phyloP scores from a whole-genome alignment of 2,888 invertebrate genomes.

The Pristionchus entomophagus region DNA sequence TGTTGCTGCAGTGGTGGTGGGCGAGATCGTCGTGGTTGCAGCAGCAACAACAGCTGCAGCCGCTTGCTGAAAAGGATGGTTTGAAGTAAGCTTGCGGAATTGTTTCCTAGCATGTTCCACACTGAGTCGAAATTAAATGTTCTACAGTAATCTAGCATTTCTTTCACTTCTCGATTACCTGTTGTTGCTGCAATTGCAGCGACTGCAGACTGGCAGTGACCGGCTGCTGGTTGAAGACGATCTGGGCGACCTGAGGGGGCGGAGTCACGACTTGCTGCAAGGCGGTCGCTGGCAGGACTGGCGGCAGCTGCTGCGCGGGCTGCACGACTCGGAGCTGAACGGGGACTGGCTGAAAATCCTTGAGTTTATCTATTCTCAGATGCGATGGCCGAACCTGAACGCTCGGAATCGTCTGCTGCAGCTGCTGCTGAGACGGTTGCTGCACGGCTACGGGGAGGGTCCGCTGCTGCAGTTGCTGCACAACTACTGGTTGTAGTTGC shows the following conservation, averaged over 20 bases:
- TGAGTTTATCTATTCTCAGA: background rate
- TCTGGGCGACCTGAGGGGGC: background rate
- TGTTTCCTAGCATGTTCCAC: too few relatives aligned
- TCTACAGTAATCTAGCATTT: too few relatives aligned
- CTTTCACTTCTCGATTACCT: too few relatives aligned
- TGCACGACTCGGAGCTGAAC: background rate
- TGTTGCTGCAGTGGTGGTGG: background rate
- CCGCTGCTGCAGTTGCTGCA: background rate
- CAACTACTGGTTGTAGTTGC: background rate
- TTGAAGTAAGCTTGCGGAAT: too few relatives aligned
- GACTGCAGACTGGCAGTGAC: slow-evolving; percentile 1
- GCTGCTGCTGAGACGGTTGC: background rate
- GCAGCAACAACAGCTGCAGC: background rate
- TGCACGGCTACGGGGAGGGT: too few relatives aligned
- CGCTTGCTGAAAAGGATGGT: too few relatives aligned
- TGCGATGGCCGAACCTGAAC: background rate
- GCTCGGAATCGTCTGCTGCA: background rate
- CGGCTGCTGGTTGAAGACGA: slow-evolving; percentile 11
- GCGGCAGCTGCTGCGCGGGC: background rate
- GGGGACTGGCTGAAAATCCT: background rate
- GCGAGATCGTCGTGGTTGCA: background rate
- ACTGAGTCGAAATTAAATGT: too few relatives aligned
- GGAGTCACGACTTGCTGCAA: slow-evolving; percentile 8
- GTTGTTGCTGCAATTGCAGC: slow-evolving; percentile 29
- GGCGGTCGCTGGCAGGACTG: background rate